Evolutionary conservation across 1,140 invertebrate species (phyloP).

Genomic region (Drosophila azteca): DNA sequence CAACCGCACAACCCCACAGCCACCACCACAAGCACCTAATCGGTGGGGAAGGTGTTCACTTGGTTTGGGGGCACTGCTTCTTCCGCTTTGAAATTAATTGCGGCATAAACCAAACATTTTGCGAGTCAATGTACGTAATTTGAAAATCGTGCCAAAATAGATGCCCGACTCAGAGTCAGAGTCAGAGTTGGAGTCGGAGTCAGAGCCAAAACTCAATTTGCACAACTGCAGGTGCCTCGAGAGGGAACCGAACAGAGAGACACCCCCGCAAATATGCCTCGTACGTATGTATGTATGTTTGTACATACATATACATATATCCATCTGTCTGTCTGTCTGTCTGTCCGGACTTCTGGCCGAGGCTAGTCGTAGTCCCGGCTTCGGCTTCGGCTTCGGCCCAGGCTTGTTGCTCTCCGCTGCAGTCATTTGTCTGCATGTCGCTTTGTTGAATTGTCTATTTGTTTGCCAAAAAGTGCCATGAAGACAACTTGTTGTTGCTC

Average conservation of each 20-base stretch:
- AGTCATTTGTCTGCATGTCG: constrained; percentile 80
- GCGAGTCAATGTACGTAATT: constrained; percentile 82
- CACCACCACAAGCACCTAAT: not conserved
- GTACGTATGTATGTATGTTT: constrained; percentile 23
- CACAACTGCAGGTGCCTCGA: constrained; percentile 55
- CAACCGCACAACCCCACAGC: no score
- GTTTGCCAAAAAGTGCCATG: constrained; percentile 81
- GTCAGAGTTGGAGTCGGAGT: constrained; percentile 4
- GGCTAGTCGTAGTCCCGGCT: not conserved
- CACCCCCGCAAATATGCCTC: constrained; percentile 65
- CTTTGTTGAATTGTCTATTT: constrained; percentile 80
- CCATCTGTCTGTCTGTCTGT: constrained; percentile 32
- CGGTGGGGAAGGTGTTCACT: constrained; percentile 8
- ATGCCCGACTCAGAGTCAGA: constrained; percentile 54
- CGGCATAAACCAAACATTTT: constrained; percentile 82
- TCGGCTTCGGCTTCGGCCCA: not conserved
- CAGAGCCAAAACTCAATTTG: constrained; percentile 34
- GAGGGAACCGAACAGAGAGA: constrained; percentile 17
- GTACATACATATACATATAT: constrained; percentile 20
- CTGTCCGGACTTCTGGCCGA: constrained; percentile 8
- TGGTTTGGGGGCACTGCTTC: constrained; percentile 48
- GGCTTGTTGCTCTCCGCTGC: constrained; percentile 50
- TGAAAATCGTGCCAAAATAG: constrained; percentile 82
- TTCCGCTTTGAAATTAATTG: constrained; percentile 80
- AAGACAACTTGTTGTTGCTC: constrained; percentile 72